Base-by-base conservation (phyloP, 2,888 invertebrate genomes). In the Plebejus anna region DNA sequence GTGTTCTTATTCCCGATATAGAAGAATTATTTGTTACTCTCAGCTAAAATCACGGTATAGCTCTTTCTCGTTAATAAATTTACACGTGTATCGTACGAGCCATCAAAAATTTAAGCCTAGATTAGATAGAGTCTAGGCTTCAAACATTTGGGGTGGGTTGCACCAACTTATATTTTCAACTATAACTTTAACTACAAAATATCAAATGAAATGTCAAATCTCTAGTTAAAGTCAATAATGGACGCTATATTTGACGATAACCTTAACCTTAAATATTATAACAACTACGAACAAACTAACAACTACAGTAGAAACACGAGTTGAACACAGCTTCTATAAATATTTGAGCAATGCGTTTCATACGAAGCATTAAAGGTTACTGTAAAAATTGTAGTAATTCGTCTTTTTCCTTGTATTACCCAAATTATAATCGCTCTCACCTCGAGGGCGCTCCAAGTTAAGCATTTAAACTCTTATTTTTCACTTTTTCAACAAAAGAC, bases 401-500 rank as follows among this genome's bases (percentile, higher is more conserved):
- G 16, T 61, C 32, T 66, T 32, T 9, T 11, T 61, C 5, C 13
- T 11, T 32, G 5, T 32, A 36, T 66, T 66, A 36, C 32, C 32
- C 32, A 36, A 66, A 66, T 66, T 36, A 66, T 16, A 32, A 66
- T 66, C 13, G 13, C 16, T 66, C 13, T 32, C 66, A 61, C 66
- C 32, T 66, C 32, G 16, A 57, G 55, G 36, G 51, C 16, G 32
- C n/a, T 42, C 16, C 32, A 57, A 75, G 73, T 55, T 73, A 73
- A 51, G 36, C 16, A 75, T 57, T 55, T 59, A 38, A 28, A 32
- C 32, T n/a, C 59, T n/a, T 75, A 75, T 75, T 75, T 75, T 75
- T 38, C 75, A 59, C 75, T 75, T 75, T 75, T 57, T 6, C 36
- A 36, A 59, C 75, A n/a, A 75, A 75, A 61, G 75, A 59, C 75